These are phyloP conservation scores for Philopedon plagiatum DNA, from an alignment of 2,888 invertebrate species.

Conservation along the genomic window DNA sequence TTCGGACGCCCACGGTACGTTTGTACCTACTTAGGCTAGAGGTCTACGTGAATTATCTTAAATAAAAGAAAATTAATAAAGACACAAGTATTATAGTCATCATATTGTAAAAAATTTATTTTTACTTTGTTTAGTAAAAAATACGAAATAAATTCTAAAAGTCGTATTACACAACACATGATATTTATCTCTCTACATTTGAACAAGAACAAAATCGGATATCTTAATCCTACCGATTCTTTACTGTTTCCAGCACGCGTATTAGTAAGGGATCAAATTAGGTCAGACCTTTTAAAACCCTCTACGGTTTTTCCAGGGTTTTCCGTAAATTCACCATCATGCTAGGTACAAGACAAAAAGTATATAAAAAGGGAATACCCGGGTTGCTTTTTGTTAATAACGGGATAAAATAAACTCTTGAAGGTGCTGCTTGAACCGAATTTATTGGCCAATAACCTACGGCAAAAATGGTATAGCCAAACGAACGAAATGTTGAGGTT, in stretches of 20 bases:
- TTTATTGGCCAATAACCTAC: neutral
- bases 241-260: conserved; percentile 39
- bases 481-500: neutral
- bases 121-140: no score
- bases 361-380: conserved; percentile 29
- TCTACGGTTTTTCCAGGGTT: conserved; percentile 37
- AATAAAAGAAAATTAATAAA: no score
- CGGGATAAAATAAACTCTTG: conserved; percentile 13
- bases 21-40: no score
- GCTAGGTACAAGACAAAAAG: conserved; percentile 26
- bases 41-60: no score
- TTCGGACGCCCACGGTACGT: no score
- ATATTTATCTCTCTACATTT: conserved; percentile 13
- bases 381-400: conserved; percentile 18
- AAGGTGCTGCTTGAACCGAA: neutral
- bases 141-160: neutral
- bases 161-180: neutral
- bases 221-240: conserved; percentile 42
- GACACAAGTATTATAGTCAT: no score
- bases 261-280: conserved; percentile 36
- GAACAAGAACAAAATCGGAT: conserved; percentile 12
- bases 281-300: conserved; percentile 44
- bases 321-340: conserved; percentile 39
- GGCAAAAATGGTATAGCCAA: neutral
- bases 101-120: no score